These are phyloP conservation scores for Chaetophractus vellerosus DNA, from an alignment of 2,797 vertebrate species.

Conservation along the genomic window DNA sequence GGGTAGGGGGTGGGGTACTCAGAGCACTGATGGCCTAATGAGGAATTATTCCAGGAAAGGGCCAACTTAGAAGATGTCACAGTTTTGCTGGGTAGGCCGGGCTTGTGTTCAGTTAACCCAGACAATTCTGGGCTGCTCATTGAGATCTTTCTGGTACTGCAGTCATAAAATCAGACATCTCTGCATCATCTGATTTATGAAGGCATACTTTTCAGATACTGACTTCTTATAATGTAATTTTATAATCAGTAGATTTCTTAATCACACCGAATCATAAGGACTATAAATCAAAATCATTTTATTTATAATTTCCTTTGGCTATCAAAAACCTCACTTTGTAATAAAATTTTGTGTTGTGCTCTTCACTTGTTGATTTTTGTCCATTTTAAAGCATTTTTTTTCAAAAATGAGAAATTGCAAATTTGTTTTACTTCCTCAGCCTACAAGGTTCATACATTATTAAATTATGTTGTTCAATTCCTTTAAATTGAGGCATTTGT, in stretches of 20 bases:
- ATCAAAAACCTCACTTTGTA: neutral
- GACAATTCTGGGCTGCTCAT: neutral
- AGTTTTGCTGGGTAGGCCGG: neutral
- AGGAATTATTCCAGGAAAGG: neutral
- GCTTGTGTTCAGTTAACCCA: neutral
- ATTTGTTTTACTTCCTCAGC: conserved; percentile 12
- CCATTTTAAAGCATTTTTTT: conserved; percentile 15
- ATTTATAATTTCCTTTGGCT: conserved; percentile 32
- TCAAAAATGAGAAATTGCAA: neutral
- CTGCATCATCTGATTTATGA: neutral
- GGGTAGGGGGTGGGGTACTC: neutral
- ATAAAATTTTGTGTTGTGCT: neutral
- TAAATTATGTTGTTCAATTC: neutral
- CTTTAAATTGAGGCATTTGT: neutral
- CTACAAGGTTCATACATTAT: neutral
- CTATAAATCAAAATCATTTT: neutral
- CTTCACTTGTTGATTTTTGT: neutral
- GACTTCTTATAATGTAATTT: conserved; percentile 22
- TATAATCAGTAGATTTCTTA: conserved; percentile 44
- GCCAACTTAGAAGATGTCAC: fast-evolving
- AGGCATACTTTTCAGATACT: neutral
- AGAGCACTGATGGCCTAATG: neutral
- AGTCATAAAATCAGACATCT: neutral
- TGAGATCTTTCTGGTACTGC: neutral
- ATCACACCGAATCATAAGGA: neutral